Conservation (phyloP, 2,888 invertebrate genomes). For the Nomada fucata region DNA sequence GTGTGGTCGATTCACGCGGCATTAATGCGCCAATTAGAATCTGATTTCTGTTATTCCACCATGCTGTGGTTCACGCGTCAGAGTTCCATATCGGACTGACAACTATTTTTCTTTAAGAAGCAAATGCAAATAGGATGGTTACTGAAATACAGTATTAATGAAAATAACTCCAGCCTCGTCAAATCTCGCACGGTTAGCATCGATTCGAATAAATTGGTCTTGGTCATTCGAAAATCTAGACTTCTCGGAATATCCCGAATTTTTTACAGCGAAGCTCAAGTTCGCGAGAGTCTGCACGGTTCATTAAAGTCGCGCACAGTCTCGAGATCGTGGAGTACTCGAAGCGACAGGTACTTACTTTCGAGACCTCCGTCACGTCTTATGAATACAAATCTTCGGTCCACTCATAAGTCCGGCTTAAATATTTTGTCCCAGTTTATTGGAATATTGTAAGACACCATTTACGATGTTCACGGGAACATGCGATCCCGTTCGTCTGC, state of each 20-base stretch:
- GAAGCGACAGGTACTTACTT: background rate
- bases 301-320: background rate
- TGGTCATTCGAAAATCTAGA: too few relatives aligned
- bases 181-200: too few relatives aligned
- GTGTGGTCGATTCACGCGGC: constrained; percentile 50
- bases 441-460: background rate
- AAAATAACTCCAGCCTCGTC: too few relatives aligned
- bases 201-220: too few relatives aligned
- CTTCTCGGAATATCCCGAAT: too few relatives aligned
- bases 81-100: background rate
- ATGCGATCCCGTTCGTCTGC: constrained; percentile 6
- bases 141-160: too few relatives aligned
- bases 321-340: background rate
- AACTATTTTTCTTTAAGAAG: constrained; percentile 5
- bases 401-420: background rate
- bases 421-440: background rate
- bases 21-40: constrained; percentile 58
- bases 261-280: too few relatives aligned
- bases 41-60: constrained; percentile 41
- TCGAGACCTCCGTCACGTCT: background rate
- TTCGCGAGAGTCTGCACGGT: background rate
- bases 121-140: background rate
- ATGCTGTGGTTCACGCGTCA: constrained; percentile 24
- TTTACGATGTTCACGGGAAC: background rate
- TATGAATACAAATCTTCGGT: background rate